Conservation (phyloP, 2,797 vertebrate genomes). For the Heterohyrax brucei region DNA sequence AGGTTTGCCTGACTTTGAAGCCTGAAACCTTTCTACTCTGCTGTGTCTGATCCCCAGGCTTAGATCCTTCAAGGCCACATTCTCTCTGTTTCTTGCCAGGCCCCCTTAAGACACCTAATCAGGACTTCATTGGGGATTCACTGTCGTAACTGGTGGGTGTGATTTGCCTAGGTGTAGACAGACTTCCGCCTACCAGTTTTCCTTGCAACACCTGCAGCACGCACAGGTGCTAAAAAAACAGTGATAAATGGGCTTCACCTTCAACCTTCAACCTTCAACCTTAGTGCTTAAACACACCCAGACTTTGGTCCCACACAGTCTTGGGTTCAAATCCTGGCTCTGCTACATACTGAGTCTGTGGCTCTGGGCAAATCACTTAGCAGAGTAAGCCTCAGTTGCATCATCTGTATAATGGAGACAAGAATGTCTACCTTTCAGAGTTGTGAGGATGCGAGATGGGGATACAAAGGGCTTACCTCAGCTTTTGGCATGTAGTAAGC, state of each 20-base stretch:
- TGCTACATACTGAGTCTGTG: neutral
- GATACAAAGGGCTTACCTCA: neutral
- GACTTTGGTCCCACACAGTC: constrained; percentile 22
- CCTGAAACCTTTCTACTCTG: neutral
- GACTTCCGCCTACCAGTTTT: constrained; percentile 65
- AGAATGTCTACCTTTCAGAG: neutral
- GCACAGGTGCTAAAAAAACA: constrained; percentile 62
- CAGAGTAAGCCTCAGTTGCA: neutral
- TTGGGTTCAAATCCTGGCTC: constrained; percentile 59
- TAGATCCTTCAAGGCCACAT: neutral
- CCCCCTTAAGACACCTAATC: neutral
- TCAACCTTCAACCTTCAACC: constrained; percentile 65
- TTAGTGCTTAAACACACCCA: constrained; percentile 1
- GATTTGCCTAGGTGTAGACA: constrained; percentile 76
- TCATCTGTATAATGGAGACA: neutral
- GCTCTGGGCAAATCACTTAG: neutral
- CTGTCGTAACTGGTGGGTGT: constrained; percentile 65
- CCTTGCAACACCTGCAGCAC: constrained; percentile 73
- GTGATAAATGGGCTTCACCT: constrained; percentile 64
- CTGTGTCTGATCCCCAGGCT: neutral
- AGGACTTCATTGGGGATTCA: neutral
- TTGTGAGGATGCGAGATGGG: neutral
- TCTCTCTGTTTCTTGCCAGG: neutral
- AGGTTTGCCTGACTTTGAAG: neutral
- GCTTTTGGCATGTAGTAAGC: neutral